Evolutionary conservation across 1,140 invertebrate species (phyloP).

Genomic region (Anoplolepis gracilipes): DNA sequence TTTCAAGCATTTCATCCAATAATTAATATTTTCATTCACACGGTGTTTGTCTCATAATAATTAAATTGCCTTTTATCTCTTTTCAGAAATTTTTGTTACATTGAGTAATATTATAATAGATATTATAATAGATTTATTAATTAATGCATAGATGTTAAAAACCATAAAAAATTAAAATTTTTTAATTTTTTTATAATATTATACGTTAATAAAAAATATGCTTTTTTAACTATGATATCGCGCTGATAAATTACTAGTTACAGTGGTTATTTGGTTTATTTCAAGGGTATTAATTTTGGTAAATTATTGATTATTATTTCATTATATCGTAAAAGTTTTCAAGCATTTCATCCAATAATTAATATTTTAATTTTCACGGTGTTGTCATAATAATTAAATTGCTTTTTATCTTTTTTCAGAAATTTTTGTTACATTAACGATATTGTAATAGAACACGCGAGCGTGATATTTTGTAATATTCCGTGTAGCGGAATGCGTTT

Average conservation of each 20-base stretch:
- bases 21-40: neutral
- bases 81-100: constrained; percentile 8
- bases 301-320: neutral
- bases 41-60: neutral
- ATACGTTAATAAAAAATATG: neutral
- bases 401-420: neutral
- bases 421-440: constrained; percentile 29
- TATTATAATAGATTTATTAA: neutral
- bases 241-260: neutral
- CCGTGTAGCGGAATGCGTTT: neutral
- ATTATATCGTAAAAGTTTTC: neutral
- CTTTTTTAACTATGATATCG: neutral
- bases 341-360: neutral
- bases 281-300: neutral
- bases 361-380: neutral
- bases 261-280: neutral
- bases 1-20: neutral
- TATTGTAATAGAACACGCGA: neutral
- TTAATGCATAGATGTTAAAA: neutral
- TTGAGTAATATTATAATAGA: neutral
- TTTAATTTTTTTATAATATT: neutral
- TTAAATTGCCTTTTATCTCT: constrained; percentile 17
- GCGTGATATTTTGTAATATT: constrained; percentile 31
- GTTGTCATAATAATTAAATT: constrained; percentile 18
- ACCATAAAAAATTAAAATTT: neutral